Evolutionary conservation across 2,888 invertebrate genomes (phyloP), one percentile per base, ranked within the genome.

Genomic region (Amphipyra berbera): DNA sequence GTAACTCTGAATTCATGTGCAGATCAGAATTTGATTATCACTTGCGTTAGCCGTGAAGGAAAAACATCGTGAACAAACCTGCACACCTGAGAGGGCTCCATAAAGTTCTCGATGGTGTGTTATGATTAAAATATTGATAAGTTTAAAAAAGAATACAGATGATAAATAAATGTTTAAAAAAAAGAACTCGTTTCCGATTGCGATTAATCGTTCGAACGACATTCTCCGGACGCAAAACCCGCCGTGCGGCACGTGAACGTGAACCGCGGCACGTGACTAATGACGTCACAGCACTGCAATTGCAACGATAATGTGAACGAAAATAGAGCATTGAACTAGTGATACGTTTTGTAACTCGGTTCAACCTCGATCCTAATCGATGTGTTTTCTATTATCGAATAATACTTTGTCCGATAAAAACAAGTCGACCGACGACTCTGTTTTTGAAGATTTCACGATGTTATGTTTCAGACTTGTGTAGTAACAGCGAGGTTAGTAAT

Each of bases 291-390:
- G 9, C 62, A 44, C 10, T 73, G 76, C 79, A 75, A 66, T 61
- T 68, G 76, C 70, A 61, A 49, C 47, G 61, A 64, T 61, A 21
- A 58, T 46, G 45, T 55, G 65, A 78, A 59, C 48, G 71, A 69
- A 80, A 78, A 70, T 76, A 64, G 78, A 78, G 61, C 81, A 70
- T 71, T 79, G 78, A 79, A 79, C 80, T 59, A 74, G 41, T 68
- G 70, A 47, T 57, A 50, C 42, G 52, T 57, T 70, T 57, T 62
- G 54, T 61, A 53, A 69, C 37, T 47, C 38, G 15, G 9, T 37
- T 37, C 57, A 50, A 57, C 50, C 57, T 71, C 70, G 70, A 61
- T 68, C 49, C 27, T 57, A 54, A 54, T 58, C 30, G 37, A 13
- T 42, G 1, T n/a, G 15, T 61, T 58, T 73, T 66, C 30, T 45